A percentile compares a stretch with the other conserved stretches of the same genome.
These are phyloP conservation scores for Frankliniella intonsa DNA, from an alignment of 2,888 invertebrate species.

Conservation along the genomic window DNA sequence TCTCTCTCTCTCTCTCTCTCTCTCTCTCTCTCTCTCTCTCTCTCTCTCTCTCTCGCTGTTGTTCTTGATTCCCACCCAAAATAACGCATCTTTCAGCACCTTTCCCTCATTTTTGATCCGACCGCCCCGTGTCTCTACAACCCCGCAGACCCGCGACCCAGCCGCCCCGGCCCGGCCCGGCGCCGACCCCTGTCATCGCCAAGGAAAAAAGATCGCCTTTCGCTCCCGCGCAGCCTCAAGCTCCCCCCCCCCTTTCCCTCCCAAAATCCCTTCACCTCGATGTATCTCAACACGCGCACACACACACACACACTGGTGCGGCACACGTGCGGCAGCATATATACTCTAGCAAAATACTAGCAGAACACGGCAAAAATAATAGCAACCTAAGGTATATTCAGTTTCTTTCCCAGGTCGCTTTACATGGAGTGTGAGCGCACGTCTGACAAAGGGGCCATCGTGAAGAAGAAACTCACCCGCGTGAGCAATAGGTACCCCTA, in stretches of 20 bases:
- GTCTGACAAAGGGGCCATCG: too few relatives aligned
- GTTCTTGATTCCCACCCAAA: conserved; percentile 8
- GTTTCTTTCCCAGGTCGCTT: too few relatives aligned
- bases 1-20: neutral
- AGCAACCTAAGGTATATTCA: too few relatives aligned
- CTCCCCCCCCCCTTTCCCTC: neutral
- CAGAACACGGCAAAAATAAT: too few relatives aligned
- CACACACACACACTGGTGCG: neutral
- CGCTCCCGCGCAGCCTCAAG: neutral
- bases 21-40: neutral
- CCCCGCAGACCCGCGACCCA: too few relatives aligned
- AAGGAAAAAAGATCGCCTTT: neutral
- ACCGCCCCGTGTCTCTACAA: too few relatives aligned
- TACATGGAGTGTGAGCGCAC: too few relatives aligned
- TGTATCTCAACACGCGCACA: neutral
- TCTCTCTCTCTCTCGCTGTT: neutral
- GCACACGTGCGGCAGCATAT: too few relatives aligned
- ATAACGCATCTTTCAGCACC: conserved; percentile 20
- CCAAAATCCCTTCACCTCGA: too few relatives aligned
- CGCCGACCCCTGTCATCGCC: neutral
- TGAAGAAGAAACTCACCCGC: too few relatives aligned
- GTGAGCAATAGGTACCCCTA: too few relatives aligned
- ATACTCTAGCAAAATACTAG: too few relatives aligned
- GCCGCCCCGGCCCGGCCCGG: neutral
- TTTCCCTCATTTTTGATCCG: conserved; percentile 21